Percentiles rank a stretch among this genome's conserved stretches.
Evolutionary conservation across 2,113 vertebrate genomes (phyloP).

Genomic region (Castor canadensis): DNA sequence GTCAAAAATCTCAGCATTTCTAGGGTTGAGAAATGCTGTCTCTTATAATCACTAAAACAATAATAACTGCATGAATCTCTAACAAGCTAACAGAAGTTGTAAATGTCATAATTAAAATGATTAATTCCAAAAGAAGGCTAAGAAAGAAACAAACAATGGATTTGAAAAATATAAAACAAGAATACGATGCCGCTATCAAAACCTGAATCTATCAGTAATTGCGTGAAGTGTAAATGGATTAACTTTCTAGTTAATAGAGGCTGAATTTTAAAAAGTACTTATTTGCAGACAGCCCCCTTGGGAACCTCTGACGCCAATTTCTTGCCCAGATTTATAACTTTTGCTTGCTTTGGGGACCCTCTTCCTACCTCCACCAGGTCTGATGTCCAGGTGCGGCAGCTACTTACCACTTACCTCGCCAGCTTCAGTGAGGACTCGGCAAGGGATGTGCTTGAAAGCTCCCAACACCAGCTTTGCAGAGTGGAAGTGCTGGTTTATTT

Average conservation of each 20-base stretch:
- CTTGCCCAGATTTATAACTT: too few relatives aligned
- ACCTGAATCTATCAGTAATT: too few relatives aligned
- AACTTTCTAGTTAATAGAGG: too few relatives aligned
- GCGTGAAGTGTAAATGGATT: too few relatives aligned
- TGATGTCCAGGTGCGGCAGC: background rate
- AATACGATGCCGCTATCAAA: background rate
- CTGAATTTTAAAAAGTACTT: too few relatives aligned
- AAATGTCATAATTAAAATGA: background rate
- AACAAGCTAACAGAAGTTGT: background rate
- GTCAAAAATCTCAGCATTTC: background rate
- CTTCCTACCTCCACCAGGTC: too few relatives aligned
- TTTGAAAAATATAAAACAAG: background rate
- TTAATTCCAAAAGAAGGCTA: background rate
- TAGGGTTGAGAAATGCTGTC: background rate
- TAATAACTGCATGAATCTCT: background rate
- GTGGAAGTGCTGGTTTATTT: background rate
- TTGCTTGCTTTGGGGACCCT: background rate
- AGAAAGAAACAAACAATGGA: background rate
- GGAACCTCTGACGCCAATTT: too few relatives aligned
- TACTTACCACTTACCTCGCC: background rate
- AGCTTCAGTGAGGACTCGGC: background rate
- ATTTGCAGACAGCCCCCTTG: too few relatives aligned
- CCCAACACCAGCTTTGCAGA: too few relatives aligned
- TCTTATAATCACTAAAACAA: background rate
- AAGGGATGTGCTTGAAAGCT: background rate